Evolutionary conservation across 1,140 invertebrate genomes (phyloP), one percentile per base, ranked within the genome.

Genomic region (Halyomorpha halys): DNA sequence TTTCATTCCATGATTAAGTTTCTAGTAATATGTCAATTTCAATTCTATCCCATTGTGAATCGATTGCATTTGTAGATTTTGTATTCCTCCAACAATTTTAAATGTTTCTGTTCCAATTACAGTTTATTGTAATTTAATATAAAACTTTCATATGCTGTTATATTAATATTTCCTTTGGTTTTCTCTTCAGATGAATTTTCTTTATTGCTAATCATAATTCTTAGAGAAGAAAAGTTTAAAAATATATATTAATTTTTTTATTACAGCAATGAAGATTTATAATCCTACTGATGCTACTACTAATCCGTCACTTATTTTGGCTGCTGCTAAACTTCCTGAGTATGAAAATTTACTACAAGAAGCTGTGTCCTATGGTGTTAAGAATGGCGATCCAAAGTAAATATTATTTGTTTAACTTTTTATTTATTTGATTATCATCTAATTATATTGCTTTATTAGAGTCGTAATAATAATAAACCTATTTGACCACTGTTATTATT

Each of bases 221-320:
- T 21, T 44, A 59, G 2, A 19, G 8, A 19, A 15, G 3, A 44
- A 56, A 2, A 19, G 13, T 19, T 59, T 64, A 23, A n/a, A 54
- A 15, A 13, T 34, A 39, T 8, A 2, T 21, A 54, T 65, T 44
- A 34, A 19, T 65, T 47, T 63, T 54, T 72, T 72, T 63, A 73
- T 71, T 67, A 15, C 39, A 97, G 95, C 91, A 3, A 98, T 99
- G 83, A 89, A 94, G 74, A 85, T 89, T 69, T 99, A 95, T 76
- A 90, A 94, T 74, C 97, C 97, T 14, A 97, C 92, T n/a, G 97
- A 99, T 88, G 96, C 96, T 16, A 99, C 97, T 0, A 99, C 97
- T 21, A 99, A 99, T 78, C 97, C 97, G 11, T 98, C 96, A 3
- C 79, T 99, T 2, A 97, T 99, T 65, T 78, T 99, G 62, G 86